phyloP scores from a whole-genome alignment of 2,113 vertebrate species.

The Rhinoderma darwinii region DNA sequence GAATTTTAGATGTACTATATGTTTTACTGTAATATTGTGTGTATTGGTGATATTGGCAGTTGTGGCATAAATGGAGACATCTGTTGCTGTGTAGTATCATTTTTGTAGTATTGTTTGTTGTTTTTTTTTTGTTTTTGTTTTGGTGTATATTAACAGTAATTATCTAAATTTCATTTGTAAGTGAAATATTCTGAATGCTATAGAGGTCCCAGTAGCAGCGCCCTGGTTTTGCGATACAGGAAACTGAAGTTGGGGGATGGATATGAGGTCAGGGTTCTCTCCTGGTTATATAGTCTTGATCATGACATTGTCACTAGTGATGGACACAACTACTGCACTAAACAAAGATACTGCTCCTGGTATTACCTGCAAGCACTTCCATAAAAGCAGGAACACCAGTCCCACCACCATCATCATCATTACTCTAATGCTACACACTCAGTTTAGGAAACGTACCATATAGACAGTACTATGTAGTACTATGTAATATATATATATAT shows the following conservation, averaged over 20 bases:
- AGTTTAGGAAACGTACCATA: background rate
- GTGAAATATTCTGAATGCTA: background rate
- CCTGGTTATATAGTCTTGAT: background rate
- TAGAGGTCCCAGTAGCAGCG: background rate
- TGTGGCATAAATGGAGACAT: too few species aligned
- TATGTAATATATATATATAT: too few species aligned
- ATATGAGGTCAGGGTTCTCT: background rate
- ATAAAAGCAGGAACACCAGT: background rate
- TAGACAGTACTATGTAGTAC: too few species aligned
- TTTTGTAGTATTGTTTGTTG: too few species aligned
- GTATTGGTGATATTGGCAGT: too few species aligned
- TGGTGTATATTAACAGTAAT: too few species aligned
- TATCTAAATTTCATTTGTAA: too few species aligned
- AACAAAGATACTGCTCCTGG: background rate
- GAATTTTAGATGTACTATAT: too few species aligned
- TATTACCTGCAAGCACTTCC: background rate
- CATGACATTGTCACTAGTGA: background rate
- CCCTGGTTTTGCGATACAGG: background rate
- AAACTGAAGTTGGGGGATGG: background rate
- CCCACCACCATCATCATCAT: too few species aligned
- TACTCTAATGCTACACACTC: background rate
- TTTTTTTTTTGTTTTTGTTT: too few species aligned
- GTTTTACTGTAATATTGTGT: too few species aligned
- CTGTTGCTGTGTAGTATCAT: too few species aligned
- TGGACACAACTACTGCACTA: background rate